phyloP scores from a whole-genome alignment of 1,140 invertebrate genomes.

The Cecropterus lyciades region DNA sequence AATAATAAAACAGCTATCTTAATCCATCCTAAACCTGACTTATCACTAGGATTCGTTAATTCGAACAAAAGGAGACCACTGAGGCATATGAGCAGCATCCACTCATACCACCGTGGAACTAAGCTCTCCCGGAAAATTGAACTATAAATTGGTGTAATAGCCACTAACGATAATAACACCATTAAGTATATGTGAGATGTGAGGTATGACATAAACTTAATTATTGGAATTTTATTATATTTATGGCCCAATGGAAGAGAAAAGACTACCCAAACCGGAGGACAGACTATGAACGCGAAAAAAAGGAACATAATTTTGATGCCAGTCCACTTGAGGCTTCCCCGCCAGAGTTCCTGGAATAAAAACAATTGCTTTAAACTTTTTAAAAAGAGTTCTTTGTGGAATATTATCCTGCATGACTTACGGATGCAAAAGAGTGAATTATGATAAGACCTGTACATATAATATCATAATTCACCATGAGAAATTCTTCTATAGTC shows the following conservation, averaged over 20 bases:
- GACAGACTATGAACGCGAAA: constrained; percentile 95
- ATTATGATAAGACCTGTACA: constrained; percentile 12
- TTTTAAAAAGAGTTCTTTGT: background rate
- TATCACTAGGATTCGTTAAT: constrained; percentile 97
- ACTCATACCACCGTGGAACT: constrained; percentile 97
- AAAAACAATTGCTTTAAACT: constrained; percentile 34
- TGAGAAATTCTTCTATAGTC: constrained; percentile 33
- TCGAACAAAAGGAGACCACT: constrained; percentile 98
- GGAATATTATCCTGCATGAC: constrained; percentile 17
- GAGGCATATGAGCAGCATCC: constrained; percentile 97
- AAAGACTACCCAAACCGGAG: constrained; percentile 98
- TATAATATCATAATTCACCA: background rate
- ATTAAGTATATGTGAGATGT: constrained; percentile 99
- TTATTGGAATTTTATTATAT: constrained; percentile 98
- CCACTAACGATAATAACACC: constrained; percentile 95
- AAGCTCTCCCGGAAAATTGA: constrained; percentile 90
- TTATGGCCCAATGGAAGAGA: constrained; percentile 97
- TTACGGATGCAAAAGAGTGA: constrained; percentile 41
- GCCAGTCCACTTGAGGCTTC: constrained; percentile 96
- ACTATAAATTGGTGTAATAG: constrained; percentile 93
- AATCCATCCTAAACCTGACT: constrained; percentile 96
- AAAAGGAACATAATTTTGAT: constrained; percentile 98
- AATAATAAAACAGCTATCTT: constrained; percentile 96
- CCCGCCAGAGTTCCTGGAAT: constrained; percentile 97
- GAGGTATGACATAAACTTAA: constrained; percentile 99